A percentile compares a stretch with the other conserved stretches of the same genome.
Conservation (phyloP, 2,888 invertebrate species). For the Drosophila meridionalis region DNA sequence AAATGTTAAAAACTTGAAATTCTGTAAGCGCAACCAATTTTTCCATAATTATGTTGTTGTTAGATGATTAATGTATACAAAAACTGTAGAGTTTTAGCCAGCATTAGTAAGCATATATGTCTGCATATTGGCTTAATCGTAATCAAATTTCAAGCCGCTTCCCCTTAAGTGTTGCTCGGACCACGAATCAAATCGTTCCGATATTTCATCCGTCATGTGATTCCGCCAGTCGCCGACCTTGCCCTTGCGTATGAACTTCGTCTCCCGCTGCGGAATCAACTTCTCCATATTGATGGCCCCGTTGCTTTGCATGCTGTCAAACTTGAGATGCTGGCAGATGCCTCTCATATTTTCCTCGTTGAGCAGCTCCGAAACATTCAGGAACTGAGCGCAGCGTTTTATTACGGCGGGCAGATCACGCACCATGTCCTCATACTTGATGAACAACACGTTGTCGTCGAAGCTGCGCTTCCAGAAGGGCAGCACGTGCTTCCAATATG, state of each 20-base stretch:
- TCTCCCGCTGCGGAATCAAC: slow-evolving; percentile 86
- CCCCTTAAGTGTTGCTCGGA: slow-evolving; percentile 87
- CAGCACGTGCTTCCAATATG: slow-evolving; percentile 88
- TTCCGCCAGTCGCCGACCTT: slow-evolving; percentile 92
- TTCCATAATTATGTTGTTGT: background rate
- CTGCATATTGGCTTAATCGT: slow-evolving; percentile 60
- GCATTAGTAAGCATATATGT: background rate
- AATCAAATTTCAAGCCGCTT: slow-evolving; percentile 88
- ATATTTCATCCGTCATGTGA: slow-evolving; percentile 90
- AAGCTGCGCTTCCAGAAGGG: slow-evolving; percentile 90
- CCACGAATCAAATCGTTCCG: slow-evolving; percentile 90
- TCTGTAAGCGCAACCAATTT: background rate
- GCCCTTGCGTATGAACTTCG: slow-evolving; percentile 91
- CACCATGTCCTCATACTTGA: slow-evolving; percentile 94
- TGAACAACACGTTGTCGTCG: slow-evolving; percentile 90
- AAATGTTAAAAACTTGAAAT: background rate
- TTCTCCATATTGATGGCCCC: slow-evolving; percentile 91
- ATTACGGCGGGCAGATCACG: slow-evolving; percentile 89
- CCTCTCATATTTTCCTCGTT: slow-evolving; percentile 88
- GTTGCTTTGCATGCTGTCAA: slow-evolving; percentile 93
- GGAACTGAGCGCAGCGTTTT: slow-evolving; percentile 87
- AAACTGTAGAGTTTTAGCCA: background rate
- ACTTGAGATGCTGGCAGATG: slow-evolving; percentile 91
- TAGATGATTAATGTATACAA: background rate
- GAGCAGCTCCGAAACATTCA: slow-evolving; percentile 87